Evolutionary conservation across 2,113 vertebrate species (phyloP), one percentile per base, ranked within the genome.

Genomic region (Pterophyllum scalare): DNA sequence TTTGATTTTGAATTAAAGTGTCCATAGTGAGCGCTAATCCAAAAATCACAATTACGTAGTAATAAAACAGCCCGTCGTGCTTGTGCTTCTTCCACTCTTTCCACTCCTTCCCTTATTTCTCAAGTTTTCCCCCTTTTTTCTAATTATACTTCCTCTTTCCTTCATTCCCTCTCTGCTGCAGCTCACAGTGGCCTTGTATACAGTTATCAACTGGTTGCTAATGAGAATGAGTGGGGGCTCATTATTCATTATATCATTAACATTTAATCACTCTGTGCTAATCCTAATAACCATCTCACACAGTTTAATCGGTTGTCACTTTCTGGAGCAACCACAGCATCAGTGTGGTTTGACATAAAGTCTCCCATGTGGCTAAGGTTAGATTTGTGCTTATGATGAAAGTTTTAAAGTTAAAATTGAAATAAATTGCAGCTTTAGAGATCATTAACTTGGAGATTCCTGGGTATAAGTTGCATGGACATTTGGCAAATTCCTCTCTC

Each of bases 191-290:
- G 76, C 84, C 81, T 80, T 24, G n/a, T 86, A 28, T 76, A 87
- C 82, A 86, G 86, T 90, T 90, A 93, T 91, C 87, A 93, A 93
- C 79, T 84, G 82, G 91, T 92, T 92, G 89, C 82, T 94, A 92
- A 94, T 92, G 92, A 92, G 90, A 93, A 81, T 3, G 72, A 81
- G 85, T 58, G 65, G 83, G 75, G 84, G 65, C 89, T 89, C 89
- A 90, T 93, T 88, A 89, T 89, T 94, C 91, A 93, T 93, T 85
- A 92, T 80, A 88, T 93, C 90, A 89, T 91, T 92, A 93, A 82
- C 91, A 86, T 91, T 94, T 89, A 90, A 94, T 93, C 91, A 80
- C 89, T 90, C 89, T 49, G 74, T 88, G 90, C 89, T 90, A 92
- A 92, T 93, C 88, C 89, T 91, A 92, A 91, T 91, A 91, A 90